These are phyloP conservation scores for Macquaria ambigua DNA, from an alignment of 2,113 vertebrate species.

Conservation along the genomic window DNA sequence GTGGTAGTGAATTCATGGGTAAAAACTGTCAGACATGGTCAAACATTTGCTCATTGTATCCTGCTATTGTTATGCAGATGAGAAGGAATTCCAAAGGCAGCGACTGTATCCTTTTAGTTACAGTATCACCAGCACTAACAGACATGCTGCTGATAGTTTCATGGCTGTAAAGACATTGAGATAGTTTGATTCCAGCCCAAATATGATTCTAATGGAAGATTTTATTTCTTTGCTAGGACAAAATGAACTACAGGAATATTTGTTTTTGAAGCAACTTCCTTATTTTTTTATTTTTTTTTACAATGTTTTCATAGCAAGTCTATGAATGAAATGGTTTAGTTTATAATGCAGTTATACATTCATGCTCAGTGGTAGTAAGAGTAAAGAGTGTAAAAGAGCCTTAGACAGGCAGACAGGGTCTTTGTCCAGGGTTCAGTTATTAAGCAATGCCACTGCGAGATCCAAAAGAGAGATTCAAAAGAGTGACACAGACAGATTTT, in stretches of 20 bases:
- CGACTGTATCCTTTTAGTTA: conserved; percentile 64
- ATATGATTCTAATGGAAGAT: conserved; percentile 8
- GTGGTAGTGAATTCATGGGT: conserved; percentile 44
- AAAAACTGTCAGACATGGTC: conserved; percentile 60
- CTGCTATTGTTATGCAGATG: conserved; percentile 69
- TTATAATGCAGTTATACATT: conserved; percentile 33
- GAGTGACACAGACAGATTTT: conserved; percentile 61
- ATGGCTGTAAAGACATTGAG: conserved; percentile 32
- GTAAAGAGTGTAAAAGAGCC: conserved; percentile 28
- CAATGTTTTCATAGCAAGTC: not conserved
- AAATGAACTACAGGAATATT: conserved; percentile 7
- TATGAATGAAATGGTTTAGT: conserved; percentile 8
- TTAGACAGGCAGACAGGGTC: conserved; percentile 36
- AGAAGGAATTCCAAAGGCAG: conserved; percentile 57
- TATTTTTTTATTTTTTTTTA: not conserved
- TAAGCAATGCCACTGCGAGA: conserved; percentile 49
- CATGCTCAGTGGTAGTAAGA: conserved; percentile 24
- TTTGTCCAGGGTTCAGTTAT: conserved; percentile 65
- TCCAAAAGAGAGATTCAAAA: conserved; percentile 58
- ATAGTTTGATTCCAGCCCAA: conserved; percentile 19
- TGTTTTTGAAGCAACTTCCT: not conserved
- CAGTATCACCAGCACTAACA: conserved; percentile 38
- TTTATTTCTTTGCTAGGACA: not conserved
- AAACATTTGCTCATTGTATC: conserved; percentile 60
- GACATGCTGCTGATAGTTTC: conserved; percentile 48